phyloP scores from a whole-genome alignment of 2,797 vertebrate species.

The Clamator glandarius region DNA sequence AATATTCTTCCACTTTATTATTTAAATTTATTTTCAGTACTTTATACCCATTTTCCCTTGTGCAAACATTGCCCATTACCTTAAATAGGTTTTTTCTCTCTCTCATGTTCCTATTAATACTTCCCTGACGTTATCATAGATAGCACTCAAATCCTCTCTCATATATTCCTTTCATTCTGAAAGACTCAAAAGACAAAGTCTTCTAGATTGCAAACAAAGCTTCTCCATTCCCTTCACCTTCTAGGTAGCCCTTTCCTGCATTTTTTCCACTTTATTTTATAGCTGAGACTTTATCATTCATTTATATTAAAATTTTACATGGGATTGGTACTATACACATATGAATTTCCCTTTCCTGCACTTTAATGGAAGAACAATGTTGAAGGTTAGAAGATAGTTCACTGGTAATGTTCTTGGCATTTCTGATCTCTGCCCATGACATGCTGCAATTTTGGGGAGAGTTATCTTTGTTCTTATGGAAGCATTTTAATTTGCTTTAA shows the following conservation, averaged over 20 bases:
- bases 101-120: neutral
- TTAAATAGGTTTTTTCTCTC: neutral
- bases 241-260: neutral
- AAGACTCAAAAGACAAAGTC: neutral
- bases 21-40: neutral
- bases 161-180: neutral
- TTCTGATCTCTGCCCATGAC: neutral
- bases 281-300: neutral
- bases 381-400: neutral
- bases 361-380: neutral
- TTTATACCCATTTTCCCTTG: neutral
- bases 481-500: neutral
- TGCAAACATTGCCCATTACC: neutral
- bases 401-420: neutral
- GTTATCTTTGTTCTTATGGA: neutral
- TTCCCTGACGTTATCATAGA: neutral
- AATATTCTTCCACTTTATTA: neutral
- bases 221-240: neutral
- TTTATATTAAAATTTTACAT: neutral
- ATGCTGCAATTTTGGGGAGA: neutral
- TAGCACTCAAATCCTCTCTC: neutral
- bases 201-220: neutral
- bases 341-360: neutral
- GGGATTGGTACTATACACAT: neutral
- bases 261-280: neutral